These are phyloP conservation scores for Nymphicus hollandicus DNA, from an alignment of 2,113 vertebrate species.

Conservation along the genomic window DNA sequence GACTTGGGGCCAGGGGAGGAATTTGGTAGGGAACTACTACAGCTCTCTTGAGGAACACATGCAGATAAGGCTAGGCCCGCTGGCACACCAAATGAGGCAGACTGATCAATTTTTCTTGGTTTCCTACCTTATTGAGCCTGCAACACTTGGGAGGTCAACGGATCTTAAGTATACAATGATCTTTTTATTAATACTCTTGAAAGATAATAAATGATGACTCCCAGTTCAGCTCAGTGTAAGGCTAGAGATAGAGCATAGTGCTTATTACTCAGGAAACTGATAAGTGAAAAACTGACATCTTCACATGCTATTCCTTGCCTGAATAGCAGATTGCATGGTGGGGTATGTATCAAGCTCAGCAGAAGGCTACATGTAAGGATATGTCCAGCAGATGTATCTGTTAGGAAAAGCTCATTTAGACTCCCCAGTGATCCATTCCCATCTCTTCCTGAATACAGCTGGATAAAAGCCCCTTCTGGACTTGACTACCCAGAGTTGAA, in stretches of 20 bases:
- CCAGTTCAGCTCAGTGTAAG: background rate
- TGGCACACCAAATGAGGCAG: background rate
- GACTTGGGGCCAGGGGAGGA: background rate
- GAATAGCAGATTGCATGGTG: background rate
- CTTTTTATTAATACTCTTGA: background rate
- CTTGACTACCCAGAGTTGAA: background rate
- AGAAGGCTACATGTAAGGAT: background rate
- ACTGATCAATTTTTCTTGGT: background rate
- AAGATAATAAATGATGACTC: background rate
- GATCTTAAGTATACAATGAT: background rate
- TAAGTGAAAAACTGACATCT: background rate
- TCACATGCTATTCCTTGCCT: background rate
- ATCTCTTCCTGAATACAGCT: background rate
- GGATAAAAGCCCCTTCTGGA: background rate
- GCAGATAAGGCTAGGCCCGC: background rate
- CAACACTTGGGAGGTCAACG: background rate
- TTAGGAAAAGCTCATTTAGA: background rate
- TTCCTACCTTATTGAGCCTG: background rate
- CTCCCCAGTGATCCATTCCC: background rate
- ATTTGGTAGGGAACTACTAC: background rate
- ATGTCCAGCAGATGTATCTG: background rate
- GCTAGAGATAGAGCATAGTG: background rate
- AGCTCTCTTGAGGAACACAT: background rate
- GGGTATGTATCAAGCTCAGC: background rate
- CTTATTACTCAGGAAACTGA: background rate